Evolutionary conservation across 2,888 invertebrate species (phyloP).

Genomic region (Dinocampus coccinellae): DNA sequence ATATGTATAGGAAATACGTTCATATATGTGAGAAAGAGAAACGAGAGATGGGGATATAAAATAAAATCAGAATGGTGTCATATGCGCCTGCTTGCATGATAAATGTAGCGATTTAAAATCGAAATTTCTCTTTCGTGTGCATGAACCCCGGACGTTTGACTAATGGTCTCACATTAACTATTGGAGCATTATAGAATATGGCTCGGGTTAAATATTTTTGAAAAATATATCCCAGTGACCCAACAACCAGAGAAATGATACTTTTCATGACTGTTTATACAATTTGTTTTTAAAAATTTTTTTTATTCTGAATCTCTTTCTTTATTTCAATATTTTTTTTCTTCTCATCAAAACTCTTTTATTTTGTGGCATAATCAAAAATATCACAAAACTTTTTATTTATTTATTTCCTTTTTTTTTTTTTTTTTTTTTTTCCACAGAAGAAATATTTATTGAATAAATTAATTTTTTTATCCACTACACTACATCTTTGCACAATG

Average conservation of each 20-base stretch:
- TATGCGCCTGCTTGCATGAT: slow-evolving; percentile 70
- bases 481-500: slow-evolving; percentile 2
- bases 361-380: slow-evolving; percentile 32
- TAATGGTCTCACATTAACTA: slow-evolving; percentile 69
- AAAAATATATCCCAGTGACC: slow-evolving; percentile 62
- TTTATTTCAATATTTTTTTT: neutral
- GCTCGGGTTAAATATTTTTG: slow-evolving; percentile 62
- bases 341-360: slow-evolving; percentile 5
- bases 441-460: slow-evolving; percentile 56
- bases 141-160: slow-evolving; percentile 66
- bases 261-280: slow-evolving; percentile 57
- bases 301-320: neutral
- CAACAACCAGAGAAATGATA: slow-evolving; percentile 66
- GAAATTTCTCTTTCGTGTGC: slow-evolving; percentile 69
- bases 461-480: slow-evolving; percentile 31
- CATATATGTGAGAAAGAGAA: slow-evolving; percentile 27
- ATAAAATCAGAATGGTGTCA: slow-evolving; percentile 69
- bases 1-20: slow-evolving; percentile 24
- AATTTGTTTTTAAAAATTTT: slow-evolving; percentile 1
- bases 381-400: slow-evolving; percentile 16
- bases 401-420: too few relatives aligned
- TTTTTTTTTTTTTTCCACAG: neutral
- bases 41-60: slow-evolving; percentile 55
- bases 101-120: slow-evolving; percentile 70
- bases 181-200: slow-evolving; percentile 66